A percentile compares a stretch with the other conserved stretches of the same genome.
These are phyloP conservation scores for Tyria jacobaeae DNA, from an alignment of 2,888 invertebrate species.

Conservation along the genomic window DNA sequence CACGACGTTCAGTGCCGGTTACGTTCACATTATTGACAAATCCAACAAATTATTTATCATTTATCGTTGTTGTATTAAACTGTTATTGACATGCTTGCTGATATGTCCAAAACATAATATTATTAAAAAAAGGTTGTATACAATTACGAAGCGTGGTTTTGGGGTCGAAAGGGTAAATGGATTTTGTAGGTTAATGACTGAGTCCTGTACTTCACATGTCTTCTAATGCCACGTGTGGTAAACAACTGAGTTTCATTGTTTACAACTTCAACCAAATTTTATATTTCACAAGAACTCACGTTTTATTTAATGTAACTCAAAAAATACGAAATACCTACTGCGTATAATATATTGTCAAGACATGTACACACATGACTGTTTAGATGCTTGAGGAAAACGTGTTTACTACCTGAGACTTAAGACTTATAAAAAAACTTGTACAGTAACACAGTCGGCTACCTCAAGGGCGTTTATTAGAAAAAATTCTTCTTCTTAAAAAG, in stretches of 20 bases:
- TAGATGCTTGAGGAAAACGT: neutral
- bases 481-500: neutral
- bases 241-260: too few species aligned
- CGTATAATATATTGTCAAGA: neutral
- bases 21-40: too few species aligned
- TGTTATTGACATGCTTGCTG: too few species aligned
- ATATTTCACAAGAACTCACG: neutral
- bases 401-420: neutral
- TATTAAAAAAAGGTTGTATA: neutral
- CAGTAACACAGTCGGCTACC: neutral
- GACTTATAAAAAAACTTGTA: neutral
- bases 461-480: neutral
- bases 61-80: neutral
- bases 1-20: neutral
- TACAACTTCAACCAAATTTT: too few species aligned
- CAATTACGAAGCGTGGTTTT: neutral
- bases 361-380: neutral
- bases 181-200: neutral
- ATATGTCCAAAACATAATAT: neutral
- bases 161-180: neutral
- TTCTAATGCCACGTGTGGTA: too few species aligned
- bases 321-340: neutral
- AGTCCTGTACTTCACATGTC: neutral
- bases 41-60: neutral
- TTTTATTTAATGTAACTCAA: neutral